A percentile compares a stretch with the other conserved stretches of the same genome.
Conservation (phyloP, 2,888 invertebrate species). For the Lutraria lutraria region DNA sequence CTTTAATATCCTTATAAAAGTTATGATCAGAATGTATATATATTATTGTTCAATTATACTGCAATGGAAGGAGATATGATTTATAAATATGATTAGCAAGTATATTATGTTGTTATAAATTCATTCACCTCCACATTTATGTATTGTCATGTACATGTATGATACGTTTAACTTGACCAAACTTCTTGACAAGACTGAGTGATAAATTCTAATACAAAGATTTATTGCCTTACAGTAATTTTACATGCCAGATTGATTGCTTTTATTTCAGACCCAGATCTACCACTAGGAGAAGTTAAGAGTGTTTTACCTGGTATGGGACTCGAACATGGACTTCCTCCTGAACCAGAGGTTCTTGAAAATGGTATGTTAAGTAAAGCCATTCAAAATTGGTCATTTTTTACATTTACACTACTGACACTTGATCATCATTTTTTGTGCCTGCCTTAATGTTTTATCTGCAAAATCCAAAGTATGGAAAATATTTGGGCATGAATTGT, state of each 20-base stretch:
- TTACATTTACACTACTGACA: no score
- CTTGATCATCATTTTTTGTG: no score
- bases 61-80: not conserved
- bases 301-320: constrained; percentile 96
- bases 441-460: no score
- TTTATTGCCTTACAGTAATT: not conserved
- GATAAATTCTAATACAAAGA: not conserved
- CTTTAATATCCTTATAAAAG: no score
- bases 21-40: no score
- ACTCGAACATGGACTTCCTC: constrained; percentile 96
- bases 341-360: constrained; percentile 77
- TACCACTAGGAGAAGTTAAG: constrained; percentile 59
- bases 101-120: not conserved
- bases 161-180: not conserved
- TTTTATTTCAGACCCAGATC: constrained; percentile 53
- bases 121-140: not conserved
- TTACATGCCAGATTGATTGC: not conserved
- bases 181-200: not conserved
- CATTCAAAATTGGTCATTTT: no score
- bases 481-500: no score
- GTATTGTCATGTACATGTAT: not conserved
- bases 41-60: no score
- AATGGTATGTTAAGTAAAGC: not conserved
- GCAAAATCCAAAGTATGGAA: no score
- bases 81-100: not conserved